Percentiles rank a stretch among this genome's conserved stretches.
Conservation (phyloP, 2,797 vertebrate species). For the Pteronotus mesoamericanus region DNA sequence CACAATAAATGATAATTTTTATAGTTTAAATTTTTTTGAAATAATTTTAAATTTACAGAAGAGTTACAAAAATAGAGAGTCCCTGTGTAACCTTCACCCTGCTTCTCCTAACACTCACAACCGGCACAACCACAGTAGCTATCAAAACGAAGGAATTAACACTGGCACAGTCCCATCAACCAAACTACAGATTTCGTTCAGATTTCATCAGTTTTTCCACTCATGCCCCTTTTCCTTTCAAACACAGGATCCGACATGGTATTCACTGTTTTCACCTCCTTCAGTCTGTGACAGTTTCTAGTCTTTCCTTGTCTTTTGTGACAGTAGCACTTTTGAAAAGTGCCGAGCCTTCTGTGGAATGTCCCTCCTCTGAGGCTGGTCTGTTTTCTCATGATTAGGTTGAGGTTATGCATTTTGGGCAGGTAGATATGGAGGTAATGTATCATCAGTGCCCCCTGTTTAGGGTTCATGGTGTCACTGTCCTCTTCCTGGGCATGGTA, state of each 20-base stretch:
- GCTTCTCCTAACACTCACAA: neutral
- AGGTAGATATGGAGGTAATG: neutral
- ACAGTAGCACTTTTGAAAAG: neutral
- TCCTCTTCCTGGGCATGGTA: neutral
- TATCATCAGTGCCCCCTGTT: neutral
- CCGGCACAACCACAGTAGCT: neutral
- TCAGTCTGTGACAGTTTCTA: neutral
- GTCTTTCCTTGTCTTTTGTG: neutral
- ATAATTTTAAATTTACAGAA: neutral
- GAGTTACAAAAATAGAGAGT: neutral
- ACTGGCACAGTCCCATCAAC: neutral
- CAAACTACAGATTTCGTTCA: accelerated
- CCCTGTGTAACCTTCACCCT: neutral
- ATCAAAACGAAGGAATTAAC: neutral
- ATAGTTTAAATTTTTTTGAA: neutral
- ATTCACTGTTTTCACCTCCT: neutral
- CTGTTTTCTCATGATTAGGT: neutral
- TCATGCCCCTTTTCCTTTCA: neutral
- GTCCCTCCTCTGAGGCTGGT: neutral
- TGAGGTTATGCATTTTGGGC: neutral
- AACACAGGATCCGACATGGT: neutral
- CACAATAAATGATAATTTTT: neutral
- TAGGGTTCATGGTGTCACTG: neutral
- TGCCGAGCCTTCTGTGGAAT: neutral
- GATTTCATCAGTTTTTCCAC: neutral